These are phyloP conservation scores for Drosophila baimaii DNA, from an alignment of 1,140 invertebrate species.

Conservation along the genomic window DNA sequence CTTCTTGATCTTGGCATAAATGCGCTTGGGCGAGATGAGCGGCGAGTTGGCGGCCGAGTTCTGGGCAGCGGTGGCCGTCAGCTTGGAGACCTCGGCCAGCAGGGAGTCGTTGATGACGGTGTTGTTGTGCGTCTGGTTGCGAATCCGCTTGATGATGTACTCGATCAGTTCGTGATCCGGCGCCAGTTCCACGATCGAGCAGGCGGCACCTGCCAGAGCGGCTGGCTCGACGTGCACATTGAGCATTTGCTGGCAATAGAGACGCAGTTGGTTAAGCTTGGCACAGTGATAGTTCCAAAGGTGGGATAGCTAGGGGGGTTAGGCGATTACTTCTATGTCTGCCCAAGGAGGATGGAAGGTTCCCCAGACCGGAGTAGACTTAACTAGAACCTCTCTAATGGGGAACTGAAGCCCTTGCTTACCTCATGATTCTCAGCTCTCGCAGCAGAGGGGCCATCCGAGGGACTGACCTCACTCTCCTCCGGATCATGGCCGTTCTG, in stretches of 20 bases:
- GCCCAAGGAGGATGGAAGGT: no score
- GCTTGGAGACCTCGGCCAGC: conserved; percentile 74
- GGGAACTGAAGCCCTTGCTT: conserved; percentile 12
- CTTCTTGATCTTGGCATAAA: conserved; percentile 81
- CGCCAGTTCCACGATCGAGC: conserved; percentile 40
- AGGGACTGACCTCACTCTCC: conserved; percentile 28
- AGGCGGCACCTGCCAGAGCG: background rate
- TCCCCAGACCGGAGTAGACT: no score
- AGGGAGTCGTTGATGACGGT: conserved; percentile 77
- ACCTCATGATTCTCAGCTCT: conserved; percentile 51
- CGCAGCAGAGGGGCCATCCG: background rate
- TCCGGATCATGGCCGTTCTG: conserved; percentile 24
- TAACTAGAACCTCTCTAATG: no score
- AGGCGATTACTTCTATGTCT: conserved; percentile 2
- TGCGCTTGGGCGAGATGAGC: conserved; percentile 76
- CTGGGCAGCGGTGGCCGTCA: conserved; percentile 78
- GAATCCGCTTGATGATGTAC: conserved; percentile 78
- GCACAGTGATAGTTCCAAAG: conserved; percentile 6
- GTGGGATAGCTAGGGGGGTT: conserved; percentile 10
- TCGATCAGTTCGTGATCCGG: conserved; percentile 78
- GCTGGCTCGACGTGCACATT: conserved; percentile 37
- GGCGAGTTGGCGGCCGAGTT: conserved; percentile 66
- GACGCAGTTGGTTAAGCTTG: conserved; percentile 19
- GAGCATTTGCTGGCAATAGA: conserved; percentile 49
- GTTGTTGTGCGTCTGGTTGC: conserved; percentile 78